Conservation (phyloP, 2,113 vertebrate species). For the Thunnus thynnus region DNA sequence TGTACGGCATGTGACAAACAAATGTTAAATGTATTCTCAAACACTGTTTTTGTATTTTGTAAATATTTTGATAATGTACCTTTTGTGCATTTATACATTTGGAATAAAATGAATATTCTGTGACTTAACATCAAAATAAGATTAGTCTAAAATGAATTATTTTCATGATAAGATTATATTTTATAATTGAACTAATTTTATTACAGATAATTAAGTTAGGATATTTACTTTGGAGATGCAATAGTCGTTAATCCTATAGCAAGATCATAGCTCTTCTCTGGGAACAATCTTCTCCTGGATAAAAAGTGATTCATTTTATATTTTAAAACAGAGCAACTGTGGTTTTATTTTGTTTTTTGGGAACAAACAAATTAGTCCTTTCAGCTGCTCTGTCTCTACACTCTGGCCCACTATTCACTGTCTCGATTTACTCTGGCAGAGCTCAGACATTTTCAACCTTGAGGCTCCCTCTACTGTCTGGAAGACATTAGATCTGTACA, state of each 20-base stretch:
- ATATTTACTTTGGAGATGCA: not conserved
- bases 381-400: not conserved
- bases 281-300: not conserved
- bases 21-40: not conserved
- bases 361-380: constrained; percentile 29
- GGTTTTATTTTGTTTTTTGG: not conserved
- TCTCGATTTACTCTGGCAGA: constrained; percentile 15
- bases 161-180: too few relatives aligned
- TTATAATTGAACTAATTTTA: not conserved
- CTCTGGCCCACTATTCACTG: not conserved
- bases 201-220: not conserved
- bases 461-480: too few relatives aligned
- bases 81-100: not conserved
- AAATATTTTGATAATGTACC: too few relatives aligned
- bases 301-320: constrained; percentile 2
- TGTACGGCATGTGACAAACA: not conserved
- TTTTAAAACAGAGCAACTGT: not conserved
- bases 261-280: not conserved
- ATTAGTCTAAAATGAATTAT: too few relatives aligned
- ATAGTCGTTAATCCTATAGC: not conserved
- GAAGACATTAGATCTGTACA: not conserved
- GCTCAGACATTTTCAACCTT: not conserved
- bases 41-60: not conserved
- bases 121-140: too few relatives aligned
- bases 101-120: not conserved